These are phyloP conservation scores for Botia almorhae DNA, from an alignment of 2,797 vertebrate genomes.

Conservation along the genomic window DNA sequence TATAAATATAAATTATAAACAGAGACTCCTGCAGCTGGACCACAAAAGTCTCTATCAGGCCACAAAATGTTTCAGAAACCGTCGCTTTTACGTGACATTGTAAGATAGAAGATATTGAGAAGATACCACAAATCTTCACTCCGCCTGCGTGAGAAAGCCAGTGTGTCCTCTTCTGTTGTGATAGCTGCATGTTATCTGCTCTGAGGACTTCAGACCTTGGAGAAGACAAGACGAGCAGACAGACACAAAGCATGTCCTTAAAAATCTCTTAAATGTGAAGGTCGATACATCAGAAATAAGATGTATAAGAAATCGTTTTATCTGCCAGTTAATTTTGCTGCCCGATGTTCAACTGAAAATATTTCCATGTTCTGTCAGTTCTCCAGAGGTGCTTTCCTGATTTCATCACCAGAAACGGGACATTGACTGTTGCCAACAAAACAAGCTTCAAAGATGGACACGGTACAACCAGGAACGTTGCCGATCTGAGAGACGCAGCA, in stretches of 20 bases:
- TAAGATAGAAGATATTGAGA: not conserved
- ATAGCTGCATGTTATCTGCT: conserved; percentile 15
- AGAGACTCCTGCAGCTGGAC: not conserved
- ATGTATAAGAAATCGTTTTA: not conserved
- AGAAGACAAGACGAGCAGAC: not conserved
- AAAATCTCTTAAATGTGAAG: not conserved
- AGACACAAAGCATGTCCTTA: not conserved
- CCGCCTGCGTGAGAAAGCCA: not conserved
- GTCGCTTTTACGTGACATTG: not conserved
- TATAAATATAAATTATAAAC: not conserved
- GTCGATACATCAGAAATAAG: not conserved
- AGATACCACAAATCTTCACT: not conserved
- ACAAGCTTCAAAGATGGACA: conserved; percentile 86
- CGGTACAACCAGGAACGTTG: conserved; percentile 82
- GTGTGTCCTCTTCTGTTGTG: not conserved
- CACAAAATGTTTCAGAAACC: not conserved
- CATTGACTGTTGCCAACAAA: conserved; percentile 85
- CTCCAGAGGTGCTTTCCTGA: conserved; percentile 95
- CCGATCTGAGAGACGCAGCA: conserved; percentile 87
- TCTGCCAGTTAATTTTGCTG: not conserved
- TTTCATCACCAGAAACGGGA: conserved; percentile 88
- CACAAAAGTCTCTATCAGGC: not conserved
- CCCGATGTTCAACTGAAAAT: not conserved
- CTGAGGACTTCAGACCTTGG: not conserved
- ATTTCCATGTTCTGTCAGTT: conserved; percentile 73